These are phyloP conservation scores for Laupala kohalensis DNA, from an alignment of 1,140 invertebrate species.

Conservation along the genomic window DNA sequence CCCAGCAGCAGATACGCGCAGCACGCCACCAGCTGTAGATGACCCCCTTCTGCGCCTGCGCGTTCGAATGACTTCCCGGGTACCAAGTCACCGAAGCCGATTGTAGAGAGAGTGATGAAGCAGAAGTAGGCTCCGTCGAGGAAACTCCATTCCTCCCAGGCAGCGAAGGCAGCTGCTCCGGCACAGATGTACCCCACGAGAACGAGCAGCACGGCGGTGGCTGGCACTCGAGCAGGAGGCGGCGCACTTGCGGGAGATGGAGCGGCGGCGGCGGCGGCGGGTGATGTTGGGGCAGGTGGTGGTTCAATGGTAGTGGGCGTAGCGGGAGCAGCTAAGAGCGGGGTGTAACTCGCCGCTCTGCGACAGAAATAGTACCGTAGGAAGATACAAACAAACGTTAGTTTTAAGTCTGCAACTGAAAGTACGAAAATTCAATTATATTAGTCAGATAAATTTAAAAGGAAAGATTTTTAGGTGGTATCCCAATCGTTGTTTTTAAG, in stretches of 20 bases:
- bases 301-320: too few relatives aligned
- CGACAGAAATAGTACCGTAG: background rate
- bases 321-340: conserved; percentile 35
- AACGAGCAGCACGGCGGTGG: conserved; percentile 52
- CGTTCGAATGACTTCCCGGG: conserved; percentile 42
- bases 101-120: conserved; percentile 75
- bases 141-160: conserved; percentile 63
- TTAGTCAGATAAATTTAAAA: too few relatives aligned
- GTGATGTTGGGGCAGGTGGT: conserved; percentile 24
- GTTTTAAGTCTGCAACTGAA: background rate
- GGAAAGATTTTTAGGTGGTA: too few relatives aligned
- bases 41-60: conserved; percentile 38
- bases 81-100: conserved; percentile 73
- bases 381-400: background rate
- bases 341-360: conserved; percentile 50
- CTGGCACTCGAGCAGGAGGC: conserved; percentile 42
- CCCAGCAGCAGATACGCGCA: conserved; percentile 78
- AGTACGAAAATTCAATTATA: background rate
- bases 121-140: conserved; percentile 77
- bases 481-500: too few relatives aligned
- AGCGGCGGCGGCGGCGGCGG: conserved; percentile 20
- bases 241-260: background rate
- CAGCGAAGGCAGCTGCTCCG: conserved; percentile 55
- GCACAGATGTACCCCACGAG: conserved; percentile 55
- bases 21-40: conserved; percentile 63